A percentile compares a stretch with the other conserved stretches of the same genome.
Conservation (phyloP, 2,113 vertebrate genomes). For the Xenus cinereus region DNA sequence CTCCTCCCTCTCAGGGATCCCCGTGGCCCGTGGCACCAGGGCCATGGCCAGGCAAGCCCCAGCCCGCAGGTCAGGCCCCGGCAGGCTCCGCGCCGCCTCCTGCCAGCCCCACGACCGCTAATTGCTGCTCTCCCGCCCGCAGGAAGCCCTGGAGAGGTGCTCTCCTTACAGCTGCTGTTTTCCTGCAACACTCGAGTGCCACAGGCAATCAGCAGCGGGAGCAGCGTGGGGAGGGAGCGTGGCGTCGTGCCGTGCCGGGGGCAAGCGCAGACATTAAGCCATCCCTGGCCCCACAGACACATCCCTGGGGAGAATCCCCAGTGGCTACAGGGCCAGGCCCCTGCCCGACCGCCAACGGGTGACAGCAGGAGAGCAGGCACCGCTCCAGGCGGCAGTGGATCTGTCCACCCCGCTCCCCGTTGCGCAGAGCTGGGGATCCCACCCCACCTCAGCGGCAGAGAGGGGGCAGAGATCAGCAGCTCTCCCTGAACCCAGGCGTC, state of each 20-base stretch:
- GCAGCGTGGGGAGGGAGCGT: background rate
- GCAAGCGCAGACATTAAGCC: background rate
- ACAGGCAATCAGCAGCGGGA: background rate
- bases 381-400: fast-evolving
- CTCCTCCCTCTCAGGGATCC: background rate
- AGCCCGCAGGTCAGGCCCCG: background rate
- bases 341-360: background rate
- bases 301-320: background rate
- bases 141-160: conserved; percentile 51
- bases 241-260: fast-evolving
- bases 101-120: background rate
- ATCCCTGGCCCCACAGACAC: background rate
- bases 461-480: background rate
- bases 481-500: fast-evolving
- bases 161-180: conserved; percentile 49
- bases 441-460: background rate
- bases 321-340: background rate
- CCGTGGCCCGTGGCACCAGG: fast-evolving
- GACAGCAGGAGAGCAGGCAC: background rate
- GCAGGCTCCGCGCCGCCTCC: background rate
- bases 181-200: conserved; percentile 21
- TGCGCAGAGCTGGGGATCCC: fast-evolving
- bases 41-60: background rate
- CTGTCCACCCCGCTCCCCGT: fast-evolving
- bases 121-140: background rate